These are phyloP conservation scores for Eupleurogrammus muticus DNA, from an alignment of 2,797 vertebrate genomes.

Conservation along the genomic window DNA sequence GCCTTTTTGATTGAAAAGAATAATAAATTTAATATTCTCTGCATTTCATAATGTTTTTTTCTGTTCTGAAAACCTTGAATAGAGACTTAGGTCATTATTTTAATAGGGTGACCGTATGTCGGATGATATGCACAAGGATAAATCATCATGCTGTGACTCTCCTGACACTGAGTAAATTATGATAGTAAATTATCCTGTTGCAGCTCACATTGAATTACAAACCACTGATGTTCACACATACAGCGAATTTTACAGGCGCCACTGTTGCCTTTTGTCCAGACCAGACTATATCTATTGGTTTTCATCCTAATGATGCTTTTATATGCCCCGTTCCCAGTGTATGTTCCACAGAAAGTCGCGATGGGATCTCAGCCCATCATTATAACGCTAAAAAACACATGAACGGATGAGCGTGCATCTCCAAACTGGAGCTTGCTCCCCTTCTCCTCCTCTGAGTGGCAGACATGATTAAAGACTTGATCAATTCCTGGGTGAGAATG, in stretches of 20 bases:
- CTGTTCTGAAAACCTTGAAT: too few species aligned
- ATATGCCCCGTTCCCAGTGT: background rate
- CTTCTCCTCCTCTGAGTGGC: slow-evolving; percentile 38
- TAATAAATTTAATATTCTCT: too few species aligned
- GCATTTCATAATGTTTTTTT: too few species aligned
- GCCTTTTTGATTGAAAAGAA: too few species aligned
- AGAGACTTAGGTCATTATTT: too few species aligned
- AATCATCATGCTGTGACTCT: background rate
- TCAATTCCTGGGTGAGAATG: slow-evolving; percentile 42
- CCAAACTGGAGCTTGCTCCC: slow-evolving; percentile 6
- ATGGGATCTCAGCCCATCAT: slow-evolving; percentile 8
- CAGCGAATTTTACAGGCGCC: slow-evolving; percentile 25
- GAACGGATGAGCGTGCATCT: slow-evolving; percentile 12
- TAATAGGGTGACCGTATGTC: background rate
- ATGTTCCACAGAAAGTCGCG: background rate
- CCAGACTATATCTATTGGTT: background rate
- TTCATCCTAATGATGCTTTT: background rate
- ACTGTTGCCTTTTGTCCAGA: slow-evolving; percentile 1
- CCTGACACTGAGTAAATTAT: background rate
- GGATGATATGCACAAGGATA: background rate
- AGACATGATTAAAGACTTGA: slow-evolving; percentile 52
- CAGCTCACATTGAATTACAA: background rate
- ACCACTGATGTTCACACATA: slow-evolving; percentile 2
- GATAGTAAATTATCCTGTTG: background rate
- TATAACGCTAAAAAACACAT: slow-evolving; percentile 17